Evolutionary conservation across 1,140 invertebrate genomes (phyloP), one percentile per base, ranked within the genome.

Genomic region (Myzus persicae): DNA sequence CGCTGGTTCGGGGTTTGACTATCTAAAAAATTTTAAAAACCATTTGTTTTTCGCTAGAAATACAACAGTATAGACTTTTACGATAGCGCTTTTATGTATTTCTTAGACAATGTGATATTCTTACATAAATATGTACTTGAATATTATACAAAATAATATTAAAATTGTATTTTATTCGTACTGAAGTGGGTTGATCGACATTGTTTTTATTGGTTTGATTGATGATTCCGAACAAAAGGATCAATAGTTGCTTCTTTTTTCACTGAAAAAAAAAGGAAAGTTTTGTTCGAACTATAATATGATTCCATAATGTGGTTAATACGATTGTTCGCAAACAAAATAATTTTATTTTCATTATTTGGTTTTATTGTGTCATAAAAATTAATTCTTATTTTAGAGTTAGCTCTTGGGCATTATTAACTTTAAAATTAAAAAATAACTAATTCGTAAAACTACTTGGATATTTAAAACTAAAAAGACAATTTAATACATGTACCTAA

Each of bases 351-450:
- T 42, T 42, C 82, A 38, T 81, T 84, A 42, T 24, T 84, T 42
- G 42, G 24, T 42, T 26, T 26, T 36, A 14, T 11, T 31, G 38
- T 84, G 40, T 42, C 26, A 84, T 42, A 42, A 42, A 42, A 42
- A 84, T 14, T 26, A 84, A 84, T 82, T 82, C 18, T 82, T 82
- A 82, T 82, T 40, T 24, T 82, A 40, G 42, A 40, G 31, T 44
- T 87, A n/a, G 84, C 31, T 44, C 44, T n/a, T 40, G 81, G 81
- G 81, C 7, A 84, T 40, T n/a, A 46, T 87, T 87, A 87, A 87
- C 4, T 87, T 87, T 42, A 31, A 46, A 87, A 87, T 44, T n/a
- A n/a, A 87, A 87, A 87, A 46, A 2, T 18, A 87, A 87, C 31
- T 40, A 26, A n/a, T 87, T 46, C 18, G 5, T 46, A n/a, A 44